These are phyloP conservation scores for Perca flavescens DNA, from an alignment of 2,113 vertebrate species.

Conservation along the genomic window DNA sequence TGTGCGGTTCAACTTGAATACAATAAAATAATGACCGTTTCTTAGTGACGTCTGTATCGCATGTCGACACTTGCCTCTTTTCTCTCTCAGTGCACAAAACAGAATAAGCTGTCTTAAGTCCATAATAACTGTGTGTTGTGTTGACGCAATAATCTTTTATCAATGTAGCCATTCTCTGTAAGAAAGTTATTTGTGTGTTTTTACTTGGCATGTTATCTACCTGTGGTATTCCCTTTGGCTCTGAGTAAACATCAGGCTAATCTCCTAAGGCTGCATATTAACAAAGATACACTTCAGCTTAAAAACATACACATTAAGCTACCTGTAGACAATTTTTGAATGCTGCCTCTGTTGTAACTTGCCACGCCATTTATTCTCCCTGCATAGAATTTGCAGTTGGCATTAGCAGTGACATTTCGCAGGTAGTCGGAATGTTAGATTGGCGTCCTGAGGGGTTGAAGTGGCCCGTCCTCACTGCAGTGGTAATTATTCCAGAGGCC, in stretches of 20 bases:
- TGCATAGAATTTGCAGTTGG: constrained; percentile 43
- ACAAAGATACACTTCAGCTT: constrained; percentile 10
- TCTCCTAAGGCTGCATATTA: constrained; percentile 24
- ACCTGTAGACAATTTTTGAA: constrained; percentile 24
- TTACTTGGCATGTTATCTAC: neutral
- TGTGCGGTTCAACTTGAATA: neutral
- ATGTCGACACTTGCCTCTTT: constrained; percentile 15
- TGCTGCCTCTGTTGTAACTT: constrained; percentile 26
- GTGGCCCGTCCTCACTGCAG: constrained; percentile 50
- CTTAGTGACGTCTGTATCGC: neutral
- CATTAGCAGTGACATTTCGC: constrained; percentile 71
- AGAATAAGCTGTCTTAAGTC: constrained; percentile 14
- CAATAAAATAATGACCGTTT: neutral
- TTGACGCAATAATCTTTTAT: constrained; percentile 23
- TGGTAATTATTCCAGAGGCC: constrained; percentile 71
- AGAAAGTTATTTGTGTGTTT: constrained; percentile 11
- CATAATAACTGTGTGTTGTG: constrained; percentile 28
- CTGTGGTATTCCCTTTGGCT: constrained; percentile 3
- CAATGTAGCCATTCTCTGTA: constrained; percentile 17
- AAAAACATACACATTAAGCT: constrained; percentile 3
- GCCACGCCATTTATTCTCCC: constrained; percentile 1
- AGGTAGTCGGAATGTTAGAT: constrained; percentile 58
- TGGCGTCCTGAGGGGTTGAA: constrained; percentile 62
- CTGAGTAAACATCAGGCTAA: constrained; percentile 24
- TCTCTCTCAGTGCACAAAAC: constrained; percentile 1